Conservation (phyloP, 1,140 invertebrate species). For the Carposina sasakii region DNA sequence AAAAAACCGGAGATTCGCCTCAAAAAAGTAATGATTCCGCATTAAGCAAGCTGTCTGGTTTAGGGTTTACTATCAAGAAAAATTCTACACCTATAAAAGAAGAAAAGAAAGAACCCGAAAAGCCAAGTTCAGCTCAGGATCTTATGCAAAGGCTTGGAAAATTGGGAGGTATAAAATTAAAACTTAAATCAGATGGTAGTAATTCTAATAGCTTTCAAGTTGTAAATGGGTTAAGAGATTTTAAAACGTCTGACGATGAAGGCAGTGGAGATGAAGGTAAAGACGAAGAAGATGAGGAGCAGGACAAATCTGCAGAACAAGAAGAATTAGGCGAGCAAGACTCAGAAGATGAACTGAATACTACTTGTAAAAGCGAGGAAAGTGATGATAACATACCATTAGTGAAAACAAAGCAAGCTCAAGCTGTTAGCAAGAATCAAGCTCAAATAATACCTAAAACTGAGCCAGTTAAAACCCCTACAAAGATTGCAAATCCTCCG, state of each 20-base stretch:
- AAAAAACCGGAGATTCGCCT: constrained; percentile 35
- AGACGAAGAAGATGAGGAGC: constrained; percentile 33
- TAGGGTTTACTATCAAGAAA: constrained; percentile 64
- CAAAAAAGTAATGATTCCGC: constrained; percentile 41
- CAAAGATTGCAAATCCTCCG: constrained; percentile 10
- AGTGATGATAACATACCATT: constrained; percentile 27
- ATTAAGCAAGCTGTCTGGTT: constrained; percentile 51
- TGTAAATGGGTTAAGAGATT: constrained; percentile 59
- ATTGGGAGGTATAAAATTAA: constrained; percentile 58
- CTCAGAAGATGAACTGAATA: background rate
- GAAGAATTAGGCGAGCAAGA: constrained; percentile 24
- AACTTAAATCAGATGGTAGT: constrained; percentile 53
- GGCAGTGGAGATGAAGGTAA: constrained; percentile 48
- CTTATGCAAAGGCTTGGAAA: constrained; percentile 53
- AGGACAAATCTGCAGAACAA: constrained; percentile 33
- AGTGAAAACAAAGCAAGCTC: background rate
- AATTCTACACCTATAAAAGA: constrained; percentile 36
- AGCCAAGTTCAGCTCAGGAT: constrained; percentile 32
- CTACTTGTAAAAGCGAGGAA: constrained; percentile 19
- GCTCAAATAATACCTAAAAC: constrained; percentile 29
- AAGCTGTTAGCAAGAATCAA: constrained; percentile 16
- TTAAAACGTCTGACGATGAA: constrained; percentile 58
- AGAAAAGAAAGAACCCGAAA: constrained; percentile 43
- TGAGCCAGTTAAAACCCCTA: constrained; percentile 14
- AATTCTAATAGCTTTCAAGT: constrained; percentile 58